These are phyloP conservation scores for Lordiphosa mommai DNA, from an alignment of 1,140 invertebrate genomes.

Conservation along the genomic window DNA sequence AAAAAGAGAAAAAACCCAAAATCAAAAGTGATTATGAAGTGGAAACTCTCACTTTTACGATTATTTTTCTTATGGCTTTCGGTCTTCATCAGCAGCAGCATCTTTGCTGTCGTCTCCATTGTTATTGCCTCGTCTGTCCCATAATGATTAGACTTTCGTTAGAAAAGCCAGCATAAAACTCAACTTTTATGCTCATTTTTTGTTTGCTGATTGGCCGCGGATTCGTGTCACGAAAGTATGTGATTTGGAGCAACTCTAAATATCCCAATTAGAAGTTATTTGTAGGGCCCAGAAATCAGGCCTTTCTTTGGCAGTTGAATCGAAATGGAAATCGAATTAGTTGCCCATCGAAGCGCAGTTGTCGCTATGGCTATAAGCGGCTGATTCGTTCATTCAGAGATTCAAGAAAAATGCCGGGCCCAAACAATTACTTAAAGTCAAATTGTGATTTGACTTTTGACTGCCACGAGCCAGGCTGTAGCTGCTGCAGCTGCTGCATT, in stretches of 20 bases:
- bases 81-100: constrained; percentile 45
- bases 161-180: constrained; percentile 69
- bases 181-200: constrained; percentile 76
- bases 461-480: background rate
- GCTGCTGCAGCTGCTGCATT: constrained; percentile 16
- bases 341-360: constrained; percentile 43
- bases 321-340: constrained; percentile 30
- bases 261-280: constrained; percentile 69
- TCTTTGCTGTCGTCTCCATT: constrained; percentile 24
- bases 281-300: constrained; percentile 48
- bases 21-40: constrained; percentile 61
- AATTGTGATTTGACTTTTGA: constrained; percentile 28
- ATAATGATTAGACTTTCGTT: constrained; percentile 72
- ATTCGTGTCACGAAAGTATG: constrained; percentile 57
- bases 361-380: constrained; percentile 25
- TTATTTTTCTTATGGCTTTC: constrained; percentile 75
- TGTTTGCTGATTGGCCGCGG: constrained; percentile 56
- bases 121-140: constrained; percentile 59
- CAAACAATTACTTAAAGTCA: constrained; percentile 73
- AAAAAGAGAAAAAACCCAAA: constrained; percentile 27
- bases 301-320: constrained; percentile 52
- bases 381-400: constrained; percentile 27
- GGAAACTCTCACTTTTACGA: constrained; percentile 77
- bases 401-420: constrained; percentile 52
- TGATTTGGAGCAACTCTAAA: constrained; percentile 74